Evolutionary conservation across 1,140 invertebrate species (phyloP).

Genomic region (Drosophila mojavensis): DNA sequence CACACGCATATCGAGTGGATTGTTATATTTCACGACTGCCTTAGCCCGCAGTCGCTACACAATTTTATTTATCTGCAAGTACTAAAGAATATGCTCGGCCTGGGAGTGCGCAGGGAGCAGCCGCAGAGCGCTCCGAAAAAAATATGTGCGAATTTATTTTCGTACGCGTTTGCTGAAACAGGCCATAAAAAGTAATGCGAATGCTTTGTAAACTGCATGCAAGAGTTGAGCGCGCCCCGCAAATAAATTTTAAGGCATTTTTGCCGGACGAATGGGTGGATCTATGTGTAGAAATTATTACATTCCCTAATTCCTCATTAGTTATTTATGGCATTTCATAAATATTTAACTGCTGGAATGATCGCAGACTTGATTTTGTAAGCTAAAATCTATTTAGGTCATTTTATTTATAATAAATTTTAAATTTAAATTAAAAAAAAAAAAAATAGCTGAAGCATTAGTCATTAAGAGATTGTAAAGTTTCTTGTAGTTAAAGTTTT

Average conservation of each 20-base stretch:
- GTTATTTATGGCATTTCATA: too few species aligned
- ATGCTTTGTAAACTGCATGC: background rate
- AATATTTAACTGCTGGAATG: too few species aligned
- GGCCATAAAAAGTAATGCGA: slow-evolving; percentile 1
- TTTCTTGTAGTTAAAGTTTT: too few species aligned
- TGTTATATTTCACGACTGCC: slow-evolving; percentile 31
- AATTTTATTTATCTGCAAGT: slow-evolving; percentile 63
- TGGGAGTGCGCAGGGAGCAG: slow-evolving; percentile 11
- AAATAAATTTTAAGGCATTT: background rate
- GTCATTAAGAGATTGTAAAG: too few species aligned
- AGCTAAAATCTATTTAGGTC: too few species aligned
- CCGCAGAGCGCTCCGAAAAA: background rate
- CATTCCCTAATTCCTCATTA: too few species aligned
- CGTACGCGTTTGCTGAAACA: background rate
- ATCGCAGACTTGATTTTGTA: too few species aligned
- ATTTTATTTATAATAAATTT: too few species aligned
- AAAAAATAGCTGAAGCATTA: too few species aligned
- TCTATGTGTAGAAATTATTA: background rate
- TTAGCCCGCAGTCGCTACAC: slow-evolving; percentile 19
- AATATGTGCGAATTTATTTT: slow-evolving; percentile 5
- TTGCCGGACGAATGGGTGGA: background rate
- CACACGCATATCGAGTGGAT: background rate
- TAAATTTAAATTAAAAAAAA: too few species aligned
- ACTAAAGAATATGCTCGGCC: slow-evolving; percentile 41
- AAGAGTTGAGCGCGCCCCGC: background rate